Base-by-base conservation (phyloP, 2,797 vertebrate genomes). In the Austrolebias charrua region DNA sequence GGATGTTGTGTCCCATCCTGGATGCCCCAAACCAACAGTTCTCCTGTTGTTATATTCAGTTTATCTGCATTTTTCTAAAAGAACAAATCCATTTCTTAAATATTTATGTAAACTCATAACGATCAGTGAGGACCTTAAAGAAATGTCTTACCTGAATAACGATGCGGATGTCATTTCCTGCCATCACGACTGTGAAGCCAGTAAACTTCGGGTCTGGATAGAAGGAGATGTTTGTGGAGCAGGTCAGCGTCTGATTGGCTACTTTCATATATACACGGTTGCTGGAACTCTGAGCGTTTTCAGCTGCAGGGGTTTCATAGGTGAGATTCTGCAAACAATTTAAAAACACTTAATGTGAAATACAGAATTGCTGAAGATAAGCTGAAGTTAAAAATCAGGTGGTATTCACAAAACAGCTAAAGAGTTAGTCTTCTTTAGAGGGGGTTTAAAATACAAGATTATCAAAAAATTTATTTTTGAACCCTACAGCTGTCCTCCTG, bases 41-140 rank as follows among this genome's bases (percentile, higher is more conserved):
- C 97, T 0, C 60, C 63, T 19, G 7, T 2, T 7, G 45, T 90
- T 73, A 98, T 92, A 57, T 90, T 85, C 80, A 98, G 88, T 12
- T 82, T 70, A 78, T 98, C 97, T 0, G 82, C 83, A 75, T 76
- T 89, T 95, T 98, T 98, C 96, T 98, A 76, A 50, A 82, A 63
- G 29, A 44, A 78, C 35, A 87, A 60, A 51, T 18, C 43, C 59
- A 2, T 1, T 1, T 42, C 3, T 35, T 33, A 6, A 33, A 33
- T 33, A 0, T 4, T 44, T 54, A 10, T 0, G 45, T 12, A 16
- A 7, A 28, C 8, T 11, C 7, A 3, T 43, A 38, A 2, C 2
- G 35, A 38, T 10, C 8, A 38, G 35, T 10, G 9, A 38, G 7
- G 2, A 9, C 35, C 9, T 38, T 38, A 38, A 11, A 33, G 31